Evolutionary conservation across 2,888 invertebrate species (phyloP).

Genomic region (Eristalinus sepulchralis): DNA sequence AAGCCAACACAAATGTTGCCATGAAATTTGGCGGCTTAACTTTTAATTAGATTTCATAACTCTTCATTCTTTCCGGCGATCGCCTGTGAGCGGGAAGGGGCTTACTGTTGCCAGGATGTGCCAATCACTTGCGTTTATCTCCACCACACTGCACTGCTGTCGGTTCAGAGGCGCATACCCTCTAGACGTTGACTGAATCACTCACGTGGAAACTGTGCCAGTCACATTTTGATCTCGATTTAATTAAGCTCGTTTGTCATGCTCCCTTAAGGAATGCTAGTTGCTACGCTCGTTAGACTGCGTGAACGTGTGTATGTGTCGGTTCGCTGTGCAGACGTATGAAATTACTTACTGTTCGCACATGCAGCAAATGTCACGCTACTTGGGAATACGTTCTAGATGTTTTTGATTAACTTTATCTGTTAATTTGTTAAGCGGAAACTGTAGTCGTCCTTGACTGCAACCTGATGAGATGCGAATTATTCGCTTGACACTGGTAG

Average conservation of each 20-base stretch:
- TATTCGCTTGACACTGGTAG: too few relatives aligned
- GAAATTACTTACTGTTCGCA: not conserved
- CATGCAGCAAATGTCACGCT: not conserved
- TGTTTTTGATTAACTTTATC: not conserved
- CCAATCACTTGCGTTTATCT: not conserved
- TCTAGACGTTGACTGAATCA: not conserved
- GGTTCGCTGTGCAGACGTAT: not conserved
- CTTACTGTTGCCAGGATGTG: not conserved
- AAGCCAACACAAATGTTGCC: conserved; percentile 50
- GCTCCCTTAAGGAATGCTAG: not conserved
- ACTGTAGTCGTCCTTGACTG: not conserved
- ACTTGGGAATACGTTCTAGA: not conserved
- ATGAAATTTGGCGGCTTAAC: conserved; percentile 54
- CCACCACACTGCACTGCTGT: not conserved
- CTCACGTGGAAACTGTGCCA: not conserved
- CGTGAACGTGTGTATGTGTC: not conserved
- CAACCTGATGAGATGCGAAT: not conserved
- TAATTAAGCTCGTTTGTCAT: not conserved
- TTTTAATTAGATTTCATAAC: conserved; percentile 66
- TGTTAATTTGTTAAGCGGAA: not conserved
- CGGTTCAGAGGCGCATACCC: not conserved
- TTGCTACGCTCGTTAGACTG: not conserved
- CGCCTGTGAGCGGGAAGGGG: not conserved
- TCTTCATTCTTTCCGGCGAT: conserved; percentile 1
- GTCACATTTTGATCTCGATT: not conserved